Evolutionary conservation across 2,797 vertebrate species (phyloP), one percentile per base, ranked within the genome.

Genomic region (Acrocephalus scirpaceus): DNA sequence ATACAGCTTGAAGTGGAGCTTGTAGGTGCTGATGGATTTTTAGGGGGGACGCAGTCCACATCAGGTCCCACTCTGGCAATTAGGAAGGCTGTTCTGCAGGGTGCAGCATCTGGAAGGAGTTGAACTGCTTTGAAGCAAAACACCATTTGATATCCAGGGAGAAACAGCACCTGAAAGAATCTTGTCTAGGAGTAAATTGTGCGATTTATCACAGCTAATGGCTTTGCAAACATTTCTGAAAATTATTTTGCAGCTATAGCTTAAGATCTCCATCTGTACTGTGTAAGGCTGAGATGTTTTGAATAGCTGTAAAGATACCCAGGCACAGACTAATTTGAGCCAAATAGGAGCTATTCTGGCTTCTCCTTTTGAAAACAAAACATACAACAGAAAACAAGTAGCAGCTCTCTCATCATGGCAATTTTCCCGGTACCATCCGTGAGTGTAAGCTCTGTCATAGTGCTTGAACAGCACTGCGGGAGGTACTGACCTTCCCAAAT

Each of bases 401-500:
- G 69, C 91, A 97, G 72, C 88, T 94, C 94, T 96, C 90, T 88
- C 61, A 18, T 78, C 69, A 56, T 96, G 96, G 97, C 96, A 96
- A 23, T 77, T 92, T 96, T 97, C 94, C 97, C 86, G 8, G 92
- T 86, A 89, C 96, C 93, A 92, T 96, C 92, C 95, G 58, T 96
- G 96, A 96, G 88, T 93, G 89, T 88, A 96, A 95, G 81, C 76
- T 97, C 81, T 77, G 74, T 30, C 71, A 26, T 3, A 44, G 58
- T 20, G 18, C 40, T 61, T 77, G 75, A 85, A 22, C 53, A 74
- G 50, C 51, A 30, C 88, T 47, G 60, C 48, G 0, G 79, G 86
- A 86, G 94, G 88, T 92, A 89, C 34, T 96, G 95, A 97, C 96
- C 96, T 98, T 97, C 96, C 94, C 74, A 91, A 96, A 96, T 86